Percentiles rank a stretch among this genome's conserved stretches.
These are phyloP conservation scores for Leptodirus hochenwartii DNA, from an alignment of 2,888 invertebrate species.

Conservation along the genomic window DNA sequence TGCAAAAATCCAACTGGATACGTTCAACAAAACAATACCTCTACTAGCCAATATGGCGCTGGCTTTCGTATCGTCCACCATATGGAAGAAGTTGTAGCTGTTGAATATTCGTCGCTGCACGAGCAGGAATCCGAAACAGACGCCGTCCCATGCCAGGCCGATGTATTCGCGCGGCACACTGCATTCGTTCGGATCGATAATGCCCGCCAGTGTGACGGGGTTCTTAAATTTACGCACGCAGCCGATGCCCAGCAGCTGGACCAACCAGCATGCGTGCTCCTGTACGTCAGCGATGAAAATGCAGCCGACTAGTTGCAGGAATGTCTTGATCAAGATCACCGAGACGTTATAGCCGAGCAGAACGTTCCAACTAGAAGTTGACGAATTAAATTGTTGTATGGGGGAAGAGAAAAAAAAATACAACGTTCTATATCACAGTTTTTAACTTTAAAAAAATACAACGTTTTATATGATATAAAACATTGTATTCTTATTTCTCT, in stretches of 20 bases:
- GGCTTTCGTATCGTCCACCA: constrained; percentile 89
- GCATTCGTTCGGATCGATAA: constrained; percentile 27
- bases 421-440: no score
- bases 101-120: constrained; percentile 83
- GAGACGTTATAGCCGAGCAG: constrained; percentile 76
- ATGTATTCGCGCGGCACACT: constrained; percentile 63
- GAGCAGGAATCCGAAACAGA: constrained; percentile 86
- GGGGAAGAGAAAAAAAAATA: no score
- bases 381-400: no score
- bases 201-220: constrained; percentile 9
- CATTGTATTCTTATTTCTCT: no score
- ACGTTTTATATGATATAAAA: no score
- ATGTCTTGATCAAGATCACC: constrained; percentile 74
- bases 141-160: constrained; percentile 84
- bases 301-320: constrained; percentile 84
- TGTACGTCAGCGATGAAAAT: constrained; percentile 49
- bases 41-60: constrained; percentile 87
- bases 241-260: constrained; percentile 76
- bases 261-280: constrained; percentile 46
- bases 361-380: constrained; percentile 58
- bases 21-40: no score
- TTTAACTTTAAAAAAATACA: no score
- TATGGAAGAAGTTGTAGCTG: constrained; percentile 93
- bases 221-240: constrained; percentile 61
- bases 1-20: no score